These are phyloP conservation scores for Sphaeridia pumilis DNA, from an alignment of 2,888 invertebrate species.

Conservation along the genomic window DNA sequence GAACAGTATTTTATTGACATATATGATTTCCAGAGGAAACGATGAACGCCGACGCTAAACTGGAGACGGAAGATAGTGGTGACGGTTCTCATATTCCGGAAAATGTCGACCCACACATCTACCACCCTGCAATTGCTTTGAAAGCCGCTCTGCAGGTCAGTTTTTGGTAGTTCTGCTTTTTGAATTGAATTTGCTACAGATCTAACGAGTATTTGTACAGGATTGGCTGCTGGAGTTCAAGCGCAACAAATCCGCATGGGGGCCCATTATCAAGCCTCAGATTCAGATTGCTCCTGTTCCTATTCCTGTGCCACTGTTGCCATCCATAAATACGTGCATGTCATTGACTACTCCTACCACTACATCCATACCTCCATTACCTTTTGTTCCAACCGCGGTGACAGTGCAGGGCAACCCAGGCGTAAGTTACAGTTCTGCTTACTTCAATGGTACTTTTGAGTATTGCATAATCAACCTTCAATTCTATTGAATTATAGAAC, in stretches of 20 bases:
- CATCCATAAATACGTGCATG: conserved; percentile 83
- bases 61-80: conserved; percentile 79
- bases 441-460: too few relatives aligned
- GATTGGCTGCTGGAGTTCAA: conserved; percentile 89
- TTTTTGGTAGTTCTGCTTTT: too few relatives aligned
- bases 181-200: too few relatives aligned
- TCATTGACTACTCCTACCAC: conserved; percentile 59
- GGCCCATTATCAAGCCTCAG: conserved; percentile 76
- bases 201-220: conserved; percentile 31
- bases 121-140: conserved; percentile 64
- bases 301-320: conserved; percentile 72
- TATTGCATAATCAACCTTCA: too few relatives aligned
- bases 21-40: conserved; percentile 30
- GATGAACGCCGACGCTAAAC: conserved; percentile 44
- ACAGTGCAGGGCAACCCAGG: too few relatives aligned
- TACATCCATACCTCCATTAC: too few relatives aligned
- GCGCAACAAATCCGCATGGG: conserved; percentile 68
- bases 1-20: background rate
- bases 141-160: conserved; percentile 59
- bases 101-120: conserved; percentile 56
- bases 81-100: conserved; percentile 66
- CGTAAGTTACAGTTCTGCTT: too few relatives aligned
- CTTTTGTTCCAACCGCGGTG: too few relatives aligned
- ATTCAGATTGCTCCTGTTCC: too few relatives aligned
- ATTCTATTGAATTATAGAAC: too few relatives aligned